Conservation (phyloP, 2,113 vertebrate species). For the Burhinus oedicnemus region DNA sequence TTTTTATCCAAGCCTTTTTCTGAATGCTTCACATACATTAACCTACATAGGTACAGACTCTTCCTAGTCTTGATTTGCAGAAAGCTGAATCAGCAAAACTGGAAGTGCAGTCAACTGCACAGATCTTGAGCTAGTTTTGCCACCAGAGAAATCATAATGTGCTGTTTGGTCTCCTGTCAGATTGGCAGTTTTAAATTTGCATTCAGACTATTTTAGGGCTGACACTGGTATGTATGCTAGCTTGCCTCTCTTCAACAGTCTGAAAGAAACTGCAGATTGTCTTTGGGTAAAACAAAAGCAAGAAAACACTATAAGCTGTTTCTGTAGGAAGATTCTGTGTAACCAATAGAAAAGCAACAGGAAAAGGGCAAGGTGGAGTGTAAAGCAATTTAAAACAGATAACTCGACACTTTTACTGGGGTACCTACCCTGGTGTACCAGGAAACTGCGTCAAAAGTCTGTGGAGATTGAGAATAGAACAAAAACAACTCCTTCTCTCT, state of each 20-base stretch:
- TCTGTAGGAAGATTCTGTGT: not conserved
- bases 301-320: not conserved
- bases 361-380: not conserved
- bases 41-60: not conserved
- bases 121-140: not conserved
- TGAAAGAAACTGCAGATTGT: not conserved
- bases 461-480: not conserved
- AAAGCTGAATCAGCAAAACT: not conserved
- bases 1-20: not conserved
- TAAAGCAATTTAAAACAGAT: not conserved
- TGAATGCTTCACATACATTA: not conserved
- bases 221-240: not conserved
- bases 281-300: not conserved
- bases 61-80: not conserved
- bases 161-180: not conserved
- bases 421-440: not conserved
- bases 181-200: not conserved
- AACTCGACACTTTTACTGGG: not conserved
- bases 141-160: not conserved
- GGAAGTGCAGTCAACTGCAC: not conserved
- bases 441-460: not conserved
- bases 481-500: not conserved
- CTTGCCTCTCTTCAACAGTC: not conserved
- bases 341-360: not conserved
- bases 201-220: not conserved